Evolutionary conservation across 2,797 vertebrate genomes (phyloP), one percentile per base, ranked within the genome.

Genomic region (Megalops cyprinoides): DNA sequence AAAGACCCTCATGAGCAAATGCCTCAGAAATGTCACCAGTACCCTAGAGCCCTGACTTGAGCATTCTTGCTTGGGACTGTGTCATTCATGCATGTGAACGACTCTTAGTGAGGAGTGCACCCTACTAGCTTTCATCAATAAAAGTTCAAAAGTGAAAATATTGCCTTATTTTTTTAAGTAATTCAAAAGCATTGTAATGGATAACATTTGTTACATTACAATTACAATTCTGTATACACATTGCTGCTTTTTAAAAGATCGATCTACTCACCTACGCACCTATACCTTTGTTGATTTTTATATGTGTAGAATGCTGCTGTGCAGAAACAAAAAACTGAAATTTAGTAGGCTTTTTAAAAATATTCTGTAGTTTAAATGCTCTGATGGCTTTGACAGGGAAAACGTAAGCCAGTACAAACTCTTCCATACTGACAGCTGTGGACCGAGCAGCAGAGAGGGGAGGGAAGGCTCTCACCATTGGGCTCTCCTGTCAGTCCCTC

Each of bases 1-100:
- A 18, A 98, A 99, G 31, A 98, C 98, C 85, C 98, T 99, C 91
- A 1, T 75, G 0, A 67, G 79, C 44, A 18, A n/a, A 82, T 1
- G 8, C 78, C 44, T 58, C 55, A 58, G 25, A 28, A 60, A 25
- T 60, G 58, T 60, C 25, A 60, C 1, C 53, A 56, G 7, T 2
- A 53, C 3, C 12, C 51, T 18, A 53, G 9, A 2, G 9, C 55
- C 55, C n/a, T 5, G 10, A 58, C 25, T 56, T 56, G 55, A n/a
- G 55, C 7, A 58, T 20, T 58, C 55, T n/a, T n/a, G 20, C 25
- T 55, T 58, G 55, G 55, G n/a, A 25, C 23, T 6, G 23, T 58
- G 55, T 58, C 20, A 58, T 25, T 58, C 25, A n/a, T 23, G n/a
- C 25, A 55, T 58, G 55, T 58, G 55, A 58, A 58, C 55, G 25